These are phyloP conservation scores for Nyctibius grandis DNA, from an alignment of 2,797 vertebrate species.

Conservation along the genomic window DNA sequence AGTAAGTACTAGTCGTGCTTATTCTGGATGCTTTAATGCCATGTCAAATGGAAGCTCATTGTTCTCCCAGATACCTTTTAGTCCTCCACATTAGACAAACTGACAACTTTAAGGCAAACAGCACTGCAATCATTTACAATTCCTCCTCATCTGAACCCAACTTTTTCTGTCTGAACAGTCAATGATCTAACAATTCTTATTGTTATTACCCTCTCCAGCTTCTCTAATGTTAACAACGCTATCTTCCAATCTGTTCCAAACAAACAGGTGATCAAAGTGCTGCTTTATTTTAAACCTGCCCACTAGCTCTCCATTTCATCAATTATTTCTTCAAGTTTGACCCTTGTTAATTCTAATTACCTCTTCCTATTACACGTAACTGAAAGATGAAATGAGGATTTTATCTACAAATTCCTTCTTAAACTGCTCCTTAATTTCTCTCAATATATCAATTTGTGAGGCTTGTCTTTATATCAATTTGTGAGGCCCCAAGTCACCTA, in stretches of 20 bases:
- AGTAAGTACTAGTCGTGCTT: background rate
- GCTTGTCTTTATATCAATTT: background rate
- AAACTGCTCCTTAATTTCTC: background rate
- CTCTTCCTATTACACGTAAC: background rate
- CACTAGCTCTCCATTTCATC: background rate
- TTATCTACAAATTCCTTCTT: background rate
- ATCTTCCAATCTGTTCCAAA: background rate
- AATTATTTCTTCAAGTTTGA: background rate
- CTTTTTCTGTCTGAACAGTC: background rate
- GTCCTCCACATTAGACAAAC: background rate
- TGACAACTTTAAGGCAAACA: background rate
- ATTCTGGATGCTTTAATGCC: background rate
- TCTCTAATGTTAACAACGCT: background rate
- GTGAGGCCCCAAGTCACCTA: background rate
- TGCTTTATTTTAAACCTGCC: background rate
- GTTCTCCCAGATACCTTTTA: background rate
- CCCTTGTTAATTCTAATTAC: background rate
- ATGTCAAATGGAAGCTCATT: background rate
- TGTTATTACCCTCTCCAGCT: background rate
- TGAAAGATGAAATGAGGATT: background rate
- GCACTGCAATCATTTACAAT: background rate
- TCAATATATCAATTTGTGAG: background rate
- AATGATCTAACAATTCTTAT: background rate
- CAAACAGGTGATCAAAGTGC: background rate
- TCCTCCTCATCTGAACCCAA: background rate